phyloP scores from a whole-genome alignment of 2,797 vertebrate species.

The Xenopus petersii region DNA sequence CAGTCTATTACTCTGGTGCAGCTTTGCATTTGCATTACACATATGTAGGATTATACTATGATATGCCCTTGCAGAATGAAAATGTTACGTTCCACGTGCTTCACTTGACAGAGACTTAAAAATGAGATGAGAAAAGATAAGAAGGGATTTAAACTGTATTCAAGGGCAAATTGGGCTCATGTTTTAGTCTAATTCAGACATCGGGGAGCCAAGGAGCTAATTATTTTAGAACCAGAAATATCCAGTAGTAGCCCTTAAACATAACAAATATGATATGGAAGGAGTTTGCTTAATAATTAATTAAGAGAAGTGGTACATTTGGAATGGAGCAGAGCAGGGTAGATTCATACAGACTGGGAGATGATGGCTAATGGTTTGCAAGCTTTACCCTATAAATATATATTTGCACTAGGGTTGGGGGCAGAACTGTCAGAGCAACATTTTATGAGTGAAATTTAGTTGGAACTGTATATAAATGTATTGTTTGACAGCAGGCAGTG shows the following conservation, averaged over 20 bases:
- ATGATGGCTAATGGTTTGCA: too few relatives aligned
- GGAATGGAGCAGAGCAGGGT: not conserved
- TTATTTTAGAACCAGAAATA: conserved; percentile 8
- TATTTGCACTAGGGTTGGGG: too few relatives aligned
- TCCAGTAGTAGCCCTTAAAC: not conserved
- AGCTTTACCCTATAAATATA: too few relatives aligned
- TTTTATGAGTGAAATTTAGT: too few relatives aligned
- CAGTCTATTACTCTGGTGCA: not conserved
- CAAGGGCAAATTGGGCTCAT: conserved; percentile 2
- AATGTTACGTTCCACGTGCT: not conserved
- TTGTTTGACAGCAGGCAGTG: too few relatives aligned
- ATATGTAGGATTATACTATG: not conserved
- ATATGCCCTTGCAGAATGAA: not conserved
- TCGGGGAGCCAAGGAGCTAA: not conserved
- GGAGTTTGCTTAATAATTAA: not conserved
- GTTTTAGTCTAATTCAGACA: conserved; percentile 3
- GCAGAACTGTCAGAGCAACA: too few relatives aligned
- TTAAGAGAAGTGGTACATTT: not conserved
- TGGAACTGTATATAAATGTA: too few relatives aligned
- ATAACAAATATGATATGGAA: conserved; percentile 5
- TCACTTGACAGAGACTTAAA: not conserved
- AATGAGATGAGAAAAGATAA: not conserved
- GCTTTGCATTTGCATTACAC: not conserved
- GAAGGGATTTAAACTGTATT: not conserved
- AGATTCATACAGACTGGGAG: not conserved